Percentiles rank a stretch among this genome's conserved stretches.
Conservation (phyloP, 2,888 invertebrate genomes). For the Apodemia zela region DNA sequence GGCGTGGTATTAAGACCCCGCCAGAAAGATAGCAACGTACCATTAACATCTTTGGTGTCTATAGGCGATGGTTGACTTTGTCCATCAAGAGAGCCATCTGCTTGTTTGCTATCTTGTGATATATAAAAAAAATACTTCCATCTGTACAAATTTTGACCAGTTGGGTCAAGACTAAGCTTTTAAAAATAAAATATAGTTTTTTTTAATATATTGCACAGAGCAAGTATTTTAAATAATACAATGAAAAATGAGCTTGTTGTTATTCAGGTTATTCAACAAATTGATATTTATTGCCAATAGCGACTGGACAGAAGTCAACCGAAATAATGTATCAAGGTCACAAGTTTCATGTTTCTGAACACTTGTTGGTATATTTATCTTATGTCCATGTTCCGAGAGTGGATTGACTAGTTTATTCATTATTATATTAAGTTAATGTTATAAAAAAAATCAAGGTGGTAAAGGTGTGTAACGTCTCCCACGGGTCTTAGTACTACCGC, state of each 20-base stretch:
- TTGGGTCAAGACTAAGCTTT: no score
- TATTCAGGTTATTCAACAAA: background rate
- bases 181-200: background rate
- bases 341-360: background rate
- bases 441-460: no score
- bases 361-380: background rate
- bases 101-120: no score
- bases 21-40: no score
- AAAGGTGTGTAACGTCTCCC: no score
- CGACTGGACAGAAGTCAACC: constrained; percentile 4
- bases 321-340: constrained; percentile 11
- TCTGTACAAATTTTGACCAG: no score
- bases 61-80: no score
- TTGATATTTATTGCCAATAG: background rate
- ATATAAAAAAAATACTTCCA: no score
- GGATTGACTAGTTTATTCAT: background rate
- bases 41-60: no score
- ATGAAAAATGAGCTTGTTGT: background rate
- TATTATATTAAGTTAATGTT: background rate
- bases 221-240: background rate
- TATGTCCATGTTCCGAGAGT: background rate
- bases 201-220: background rate
- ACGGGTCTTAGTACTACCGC: no score
- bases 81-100: no score
- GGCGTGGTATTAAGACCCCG: no score